These are phyloP conservation scores for Maniola jurtina DNA, from an alignment of 1,140 invertebrate species.

Conservation along the genomic window DNA sequence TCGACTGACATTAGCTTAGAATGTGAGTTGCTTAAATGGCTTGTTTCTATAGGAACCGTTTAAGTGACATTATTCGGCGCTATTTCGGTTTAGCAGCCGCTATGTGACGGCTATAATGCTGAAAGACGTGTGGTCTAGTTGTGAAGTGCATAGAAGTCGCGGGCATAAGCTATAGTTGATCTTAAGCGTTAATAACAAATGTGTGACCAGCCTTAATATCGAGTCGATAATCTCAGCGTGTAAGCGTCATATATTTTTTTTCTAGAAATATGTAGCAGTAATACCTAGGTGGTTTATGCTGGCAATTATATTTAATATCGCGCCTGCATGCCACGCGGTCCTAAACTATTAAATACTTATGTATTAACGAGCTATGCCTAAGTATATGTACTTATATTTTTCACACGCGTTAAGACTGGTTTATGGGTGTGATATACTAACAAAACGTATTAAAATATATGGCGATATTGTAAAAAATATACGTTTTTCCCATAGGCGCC, in stretches of 20 bases:
- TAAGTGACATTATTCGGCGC: too few relatives aligned
- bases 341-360: background rate
- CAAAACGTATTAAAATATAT: background rate
- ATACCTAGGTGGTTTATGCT: background rate
- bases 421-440: background rate
- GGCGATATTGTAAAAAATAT: too few relatives aligned
- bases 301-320: conserved; percentile 10
- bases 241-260: conserved; percentile 2
- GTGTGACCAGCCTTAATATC: background rate
- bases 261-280: conserved; percentile 3
- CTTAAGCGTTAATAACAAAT: too few relatives aligned
- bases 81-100: too few relatives aligned
- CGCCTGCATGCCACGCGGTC: background rate
- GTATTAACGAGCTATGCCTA: background rate
- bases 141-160: too few relatives aligned
- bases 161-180: too few relatives aligned
- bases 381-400: background rate
- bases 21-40: too few relatives aligned
- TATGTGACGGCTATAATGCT: too few relatives aligned
- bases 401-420: background rate
- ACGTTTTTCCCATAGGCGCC: too few relatives aligned
- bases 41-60: too few relatives aligned
- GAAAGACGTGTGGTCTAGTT: too few relatives aligned
- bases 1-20: too few relatives aligned
- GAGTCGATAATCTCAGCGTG: background rate